Evolutionary conservation across 2,888 invertebrate genomes (phyloP).

Genomic region (Leptinotarsa rubiginosa): DNA sequence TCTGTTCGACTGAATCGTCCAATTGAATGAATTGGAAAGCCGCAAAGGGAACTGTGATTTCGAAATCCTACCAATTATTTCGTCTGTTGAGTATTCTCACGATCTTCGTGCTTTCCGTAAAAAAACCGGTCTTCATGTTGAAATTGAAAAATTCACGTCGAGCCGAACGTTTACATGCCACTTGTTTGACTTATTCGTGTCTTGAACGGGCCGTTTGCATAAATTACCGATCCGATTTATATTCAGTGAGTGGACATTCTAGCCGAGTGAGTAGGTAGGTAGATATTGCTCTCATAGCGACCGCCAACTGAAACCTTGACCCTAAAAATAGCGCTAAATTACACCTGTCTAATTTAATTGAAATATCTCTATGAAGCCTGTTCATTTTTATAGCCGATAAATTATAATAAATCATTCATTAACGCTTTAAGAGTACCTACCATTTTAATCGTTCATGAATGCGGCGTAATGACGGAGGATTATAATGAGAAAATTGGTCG

Average conservation of each 20-base stretch:
- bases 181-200: slow-evolving; percentile 6
- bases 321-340: slow-evolving; percentile 36
- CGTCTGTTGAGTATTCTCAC: neutral
- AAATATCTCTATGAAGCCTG: slow-evolving; percentile 31
- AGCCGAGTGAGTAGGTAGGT: slow-evolving; percentile 20
- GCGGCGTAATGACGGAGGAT: neutral
- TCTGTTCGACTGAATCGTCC: too few species aligned
- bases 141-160: neutral
- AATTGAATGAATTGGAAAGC: neutral
- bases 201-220: slow-evolving; percentile 9
- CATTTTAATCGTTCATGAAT: slow-evolving; percentile 33
- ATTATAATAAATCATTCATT: slow-evolving; percentile 33
- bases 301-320: slow-evolving; percentile 29
- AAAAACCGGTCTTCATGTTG: neutral
- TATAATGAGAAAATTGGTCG: too few species aligned
- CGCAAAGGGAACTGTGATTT: too few species aligned
- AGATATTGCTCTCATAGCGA: slow-evolving; percentile 23
- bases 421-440: slow-evolving; percentile 16
- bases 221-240: slow-evolving; percentile 18
- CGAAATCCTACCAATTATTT: neutral
- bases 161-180: neutral
- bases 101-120: neutral
- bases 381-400: slow-evolving; percentile 31
- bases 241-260: slow-evolving; percentile 28
- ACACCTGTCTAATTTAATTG: slow-evolving; percentile 37